These are phyloP conservation scores for Carterocephalus palaemon DNA, from an alignment of 2,888 invertebrate species.

Conservation along the genomic window DNA sequence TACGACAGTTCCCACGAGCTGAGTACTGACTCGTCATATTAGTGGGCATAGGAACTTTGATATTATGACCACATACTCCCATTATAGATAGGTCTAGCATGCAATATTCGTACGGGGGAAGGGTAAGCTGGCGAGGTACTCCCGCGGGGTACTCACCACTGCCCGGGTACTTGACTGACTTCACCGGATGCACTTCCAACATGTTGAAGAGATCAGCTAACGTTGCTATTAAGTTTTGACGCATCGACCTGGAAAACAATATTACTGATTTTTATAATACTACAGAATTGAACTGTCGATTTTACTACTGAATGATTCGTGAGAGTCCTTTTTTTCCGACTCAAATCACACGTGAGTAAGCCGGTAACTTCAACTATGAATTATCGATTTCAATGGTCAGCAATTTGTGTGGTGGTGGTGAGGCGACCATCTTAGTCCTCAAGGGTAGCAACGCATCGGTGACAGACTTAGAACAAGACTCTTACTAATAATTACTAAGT, in stretches of 20 bases:
- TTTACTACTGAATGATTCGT: too few relatives aligned
- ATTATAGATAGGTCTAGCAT: slow-evolving; percentile 63
- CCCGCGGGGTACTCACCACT: slow-evolving; percentile 68
- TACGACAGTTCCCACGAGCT: slow-evolving; percentile 41
- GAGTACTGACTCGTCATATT: slow-evolving; percentile 39
- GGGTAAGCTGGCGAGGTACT: slow-evolving; percentile 12
- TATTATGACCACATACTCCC: slow-evolving; percentile 79
- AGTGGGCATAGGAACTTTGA: slow-evolving; percentile 66
- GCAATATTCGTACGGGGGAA: slow-evolving; percentile 49
- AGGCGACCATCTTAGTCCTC: too few relatives aligned
- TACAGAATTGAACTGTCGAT: too few relatives aligned
- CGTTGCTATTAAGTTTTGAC: slow-evolving; percentile 93
- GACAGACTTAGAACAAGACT: too few relatives aligned
- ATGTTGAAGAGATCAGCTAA: slow-evolving; percentile 96
- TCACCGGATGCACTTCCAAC: slow-evolving; percentile 94
- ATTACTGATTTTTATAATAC: too few relatives aligned
- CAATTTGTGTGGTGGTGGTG: too few relatives aligned
- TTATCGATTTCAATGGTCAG: too few relatives aligned
- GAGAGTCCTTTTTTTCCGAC: too few relatives aligned
- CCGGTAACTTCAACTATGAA: too few relatives aligned
- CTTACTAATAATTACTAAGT: too few relatives aligned
- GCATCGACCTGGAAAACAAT: slow-evolving; percentile 86
- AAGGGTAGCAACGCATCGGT: too few relatives aligned
- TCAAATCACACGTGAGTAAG: too few relatives aligned
- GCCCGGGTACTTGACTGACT: slow-evolving; percentile 90